These are phyloP conservation scores for Meta bourneti DNA, from an alignment of 2,888 invertebrate species.

Conservation along the genomic window DNA sequence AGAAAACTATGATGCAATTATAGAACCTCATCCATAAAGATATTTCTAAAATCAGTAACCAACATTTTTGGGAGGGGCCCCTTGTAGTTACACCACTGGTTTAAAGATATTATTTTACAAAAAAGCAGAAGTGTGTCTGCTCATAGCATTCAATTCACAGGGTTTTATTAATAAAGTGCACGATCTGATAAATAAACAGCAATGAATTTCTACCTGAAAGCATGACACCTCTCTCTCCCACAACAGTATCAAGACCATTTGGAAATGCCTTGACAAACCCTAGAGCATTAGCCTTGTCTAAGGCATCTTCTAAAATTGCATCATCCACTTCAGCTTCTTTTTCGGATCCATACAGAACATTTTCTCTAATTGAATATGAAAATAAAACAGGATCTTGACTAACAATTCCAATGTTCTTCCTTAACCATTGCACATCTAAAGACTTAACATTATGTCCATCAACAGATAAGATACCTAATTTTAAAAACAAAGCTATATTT, in stretches of 20 bases:
- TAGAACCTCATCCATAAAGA: too few relatives aligned
- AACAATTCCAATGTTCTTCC: constrained; percentile 92
- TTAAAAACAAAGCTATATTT: neutral
- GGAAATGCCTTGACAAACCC: constrained; percentile 86
- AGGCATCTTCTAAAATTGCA: constrained; percentile 84
- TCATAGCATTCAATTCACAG: neutral
- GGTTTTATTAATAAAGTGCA: neutral
- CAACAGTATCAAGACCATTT: constrained; percentile 89
- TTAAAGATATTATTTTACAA: neutral
- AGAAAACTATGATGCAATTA: too few relatives aligned
- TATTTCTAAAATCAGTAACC: too few relatives aligned
- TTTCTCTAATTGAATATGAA: constrained; percentile 92
- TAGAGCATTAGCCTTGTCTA: constrained; percentile 91
- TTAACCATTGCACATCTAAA: constrained; percentile 91
- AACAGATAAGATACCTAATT: constrained; percentile 85
- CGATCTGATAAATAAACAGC: neutral
- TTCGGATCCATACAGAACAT: constrained; percentile 90
- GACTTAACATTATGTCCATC: constrained; percentile 89
- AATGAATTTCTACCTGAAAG: constrained; percentile 86
- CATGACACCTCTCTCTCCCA: constrained; percentile 93
- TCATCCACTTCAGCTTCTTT: constrained; percentile 83
- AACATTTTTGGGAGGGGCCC: too few relatives aligned
- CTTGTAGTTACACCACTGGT: neutral
- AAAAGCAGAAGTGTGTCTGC: neutral
- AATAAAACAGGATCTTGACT: constrained; percentile 97